Conservation (phyloP, 2,113 vertebrate species). For the Rostratula benghalensis region DNA sequence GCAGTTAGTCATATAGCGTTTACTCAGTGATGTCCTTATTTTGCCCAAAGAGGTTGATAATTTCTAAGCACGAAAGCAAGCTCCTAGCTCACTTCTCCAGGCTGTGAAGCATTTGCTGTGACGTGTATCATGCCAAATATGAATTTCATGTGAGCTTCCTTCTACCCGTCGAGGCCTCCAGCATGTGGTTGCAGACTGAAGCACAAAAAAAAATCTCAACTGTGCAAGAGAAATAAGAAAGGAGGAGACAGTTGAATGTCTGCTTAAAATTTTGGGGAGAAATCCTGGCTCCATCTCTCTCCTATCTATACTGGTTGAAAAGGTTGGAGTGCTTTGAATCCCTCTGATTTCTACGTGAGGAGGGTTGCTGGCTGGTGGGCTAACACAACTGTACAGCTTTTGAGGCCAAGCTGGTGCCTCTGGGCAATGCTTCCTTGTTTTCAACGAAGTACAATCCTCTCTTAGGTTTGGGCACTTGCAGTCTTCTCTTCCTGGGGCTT, state of each 20-base stretch:
- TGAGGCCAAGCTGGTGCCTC: neutral
- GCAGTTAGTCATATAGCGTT: neutral
- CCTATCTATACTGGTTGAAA: neutral
- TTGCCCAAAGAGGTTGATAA: neutral
- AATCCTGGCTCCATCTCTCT: neutral
- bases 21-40: neutral
- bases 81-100: neutral
- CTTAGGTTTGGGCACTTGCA: neutral
- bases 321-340: neutral
- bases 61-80: neutral
- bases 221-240: fast-evolving
- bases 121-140: fast-evolving
- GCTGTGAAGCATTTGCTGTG: neutral
- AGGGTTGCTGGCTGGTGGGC: neutral
- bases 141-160: neutral
- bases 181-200: neutral
- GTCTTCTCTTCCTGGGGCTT: neutral
- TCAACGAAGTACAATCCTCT: neutral
- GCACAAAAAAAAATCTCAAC: neutral
- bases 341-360: neutral
- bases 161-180: fast-evolving
- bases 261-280: neutral
- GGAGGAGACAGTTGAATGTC: neutral
- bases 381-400: neutral
- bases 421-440: neutral